Conservation (phyloP, 2,888 invertebrate genomes). For the Linnaemya vulpina region DNA sequence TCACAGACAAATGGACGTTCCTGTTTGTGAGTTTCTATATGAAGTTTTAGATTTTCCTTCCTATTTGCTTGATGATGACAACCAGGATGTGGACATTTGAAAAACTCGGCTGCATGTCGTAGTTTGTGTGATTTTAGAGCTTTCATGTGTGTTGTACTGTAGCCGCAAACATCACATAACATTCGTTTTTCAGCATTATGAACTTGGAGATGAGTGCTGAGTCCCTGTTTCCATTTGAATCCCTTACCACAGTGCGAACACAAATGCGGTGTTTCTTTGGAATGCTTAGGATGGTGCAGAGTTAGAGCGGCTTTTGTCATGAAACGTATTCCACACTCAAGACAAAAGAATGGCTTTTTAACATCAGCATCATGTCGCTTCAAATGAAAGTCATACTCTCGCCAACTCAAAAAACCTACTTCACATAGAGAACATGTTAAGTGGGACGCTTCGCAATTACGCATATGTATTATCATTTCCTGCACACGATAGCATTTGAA, state of each 20-base stretch:
- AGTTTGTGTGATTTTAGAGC: constrained; percentile 84
- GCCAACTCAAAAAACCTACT: constrained; percentile 79
- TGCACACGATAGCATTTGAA: constrained; percentile 83
- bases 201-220: constrained; percentile 84
- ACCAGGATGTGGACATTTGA: constrained; percentile 83
- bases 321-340: constrained; percentile 84
- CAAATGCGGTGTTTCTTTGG: constrained; percentile 84
- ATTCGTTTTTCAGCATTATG: constrained; percentile 84
- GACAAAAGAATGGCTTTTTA: constrained; percentile 84
- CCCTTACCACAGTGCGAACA: constrained; percentile 84
- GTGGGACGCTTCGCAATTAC: constrained; percentile 78
- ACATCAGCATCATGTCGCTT: constrained; percentile 81
- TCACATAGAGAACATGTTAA: constrained; percentile 81
- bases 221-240: constrained; percentile 86
- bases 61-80: constrained; percentile 84
- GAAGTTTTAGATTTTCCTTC: constrained; percentile 84
- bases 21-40: constrained; percentile 84
- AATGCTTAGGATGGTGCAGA: constrained; percentile 85
- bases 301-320: constrained; percentile 83
- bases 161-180: constrained; percentile 85
- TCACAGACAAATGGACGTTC: constrained; percentile 85
- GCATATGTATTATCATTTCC: constrained; percentile 81
- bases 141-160: constrained; percentile 84
- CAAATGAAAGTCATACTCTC: constrained; percentile 82
- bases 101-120: constrained; percentile 84